phyloP scores from a whole-genome alignment of 2,888 invertebrate species.

The Trichogramma dendrolimi region DNA sequence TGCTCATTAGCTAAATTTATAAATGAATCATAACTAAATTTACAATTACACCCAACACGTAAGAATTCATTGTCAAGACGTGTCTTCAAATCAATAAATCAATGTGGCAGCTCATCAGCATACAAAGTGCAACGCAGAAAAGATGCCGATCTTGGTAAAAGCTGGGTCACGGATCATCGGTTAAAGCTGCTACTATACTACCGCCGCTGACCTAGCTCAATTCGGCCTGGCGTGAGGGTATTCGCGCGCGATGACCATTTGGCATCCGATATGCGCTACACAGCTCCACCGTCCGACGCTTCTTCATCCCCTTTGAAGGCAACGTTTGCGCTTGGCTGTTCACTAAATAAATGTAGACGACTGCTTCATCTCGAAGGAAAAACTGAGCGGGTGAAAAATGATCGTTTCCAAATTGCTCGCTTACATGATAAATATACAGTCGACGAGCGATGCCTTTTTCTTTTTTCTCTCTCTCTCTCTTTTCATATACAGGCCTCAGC shows the following conservation, averaged over 20 bases:
- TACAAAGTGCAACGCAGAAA: constrained; percentile 41
- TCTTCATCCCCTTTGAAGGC: constrained; percentile 19
- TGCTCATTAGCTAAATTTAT: too few relatives aligned
- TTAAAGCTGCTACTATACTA: constrained; percentile 33
- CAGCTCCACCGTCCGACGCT: neutral
- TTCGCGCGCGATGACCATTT: constrained; percentile 48
- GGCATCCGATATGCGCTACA: constrained; percentile 33
- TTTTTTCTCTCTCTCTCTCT: too few relatives aligned
- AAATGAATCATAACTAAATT: too few relatives aligned
- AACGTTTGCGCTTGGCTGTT: constrained; percentile 1
- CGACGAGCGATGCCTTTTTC: constrained; percentile 15
- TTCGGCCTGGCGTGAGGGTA: constrained; percentile 36
- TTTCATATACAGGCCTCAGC: too few relatives aligned
- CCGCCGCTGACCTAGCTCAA: constrained; percentile 17
- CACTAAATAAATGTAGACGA: too few relatives aligned
- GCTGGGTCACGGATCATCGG: constrained; percentile 41
- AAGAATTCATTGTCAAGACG: too few relatives aligned
- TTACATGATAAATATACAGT: constrained; percentile 52
- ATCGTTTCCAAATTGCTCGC: constrained; percentile 51
- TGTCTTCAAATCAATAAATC: too few relatives aligned
- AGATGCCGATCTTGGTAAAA: neutral
- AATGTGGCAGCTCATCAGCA: constrained; percentile 41
- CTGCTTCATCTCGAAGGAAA: too few relatives aligned
- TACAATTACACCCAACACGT: too few relatives aligned
- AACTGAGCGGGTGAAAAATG: constrained; percentile 49